Evolutionary conservation across 2,113 vertebrate species (phyloP).

Genomic region (Calyptomena viridis): DNA sequence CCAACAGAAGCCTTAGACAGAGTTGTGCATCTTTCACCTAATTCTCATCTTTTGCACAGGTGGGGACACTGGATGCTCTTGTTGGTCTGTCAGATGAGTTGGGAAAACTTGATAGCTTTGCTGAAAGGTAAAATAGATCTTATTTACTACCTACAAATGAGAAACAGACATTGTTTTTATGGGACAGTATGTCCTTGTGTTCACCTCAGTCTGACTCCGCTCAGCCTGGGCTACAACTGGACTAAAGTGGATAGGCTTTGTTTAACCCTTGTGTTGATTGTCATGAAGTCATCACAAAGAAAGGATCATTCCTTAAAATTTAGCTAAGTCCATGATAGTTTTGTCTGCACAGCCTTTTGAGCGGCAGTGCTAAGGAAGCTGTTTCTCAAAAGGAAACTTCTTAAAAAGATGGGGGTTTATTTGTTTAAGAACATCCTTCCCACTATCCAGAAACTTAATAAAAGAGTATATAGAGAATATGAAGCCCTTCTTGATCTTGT

Average conservation of each 20-base stretch:
- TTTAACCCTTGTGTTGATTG: background rate
- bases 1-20: background rate
- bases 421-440: background rate
- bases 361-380: background rate
- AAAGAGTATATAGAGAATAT: background rate
- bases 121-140: constrained; percentile 87
- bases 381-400: background rate
- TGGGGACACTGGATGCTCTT: constrained; percentile 92
- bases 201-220: background rate
- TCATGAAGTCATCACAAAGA: background rate
- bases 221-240: background rate
- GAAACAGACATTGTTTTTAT: constrained; percentile 58
- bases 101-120: constrained; percentile 86
- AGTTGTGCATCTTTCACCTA: background rate
- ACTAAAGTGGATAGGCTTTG: background rate
- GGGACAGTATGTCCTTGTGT: constrained; percentile 49
- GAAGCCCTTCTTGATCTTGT: background rate
- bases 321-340: background rate
- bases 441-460: background rate
- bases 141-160: constrained; percentile 77
- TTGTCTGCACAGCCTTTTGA: background rate
- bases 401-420: background rate
- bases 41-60: constrained; percentile 69
- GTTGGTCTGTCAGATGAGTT: constrained; percentile 90
- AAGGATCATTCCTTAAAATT: background rate